These are phyloP conservation scores for Neostethus bicornis DNA, from an alignment of 2,797 vertebrate genomes.

Conservation along the genomic window DNA sequence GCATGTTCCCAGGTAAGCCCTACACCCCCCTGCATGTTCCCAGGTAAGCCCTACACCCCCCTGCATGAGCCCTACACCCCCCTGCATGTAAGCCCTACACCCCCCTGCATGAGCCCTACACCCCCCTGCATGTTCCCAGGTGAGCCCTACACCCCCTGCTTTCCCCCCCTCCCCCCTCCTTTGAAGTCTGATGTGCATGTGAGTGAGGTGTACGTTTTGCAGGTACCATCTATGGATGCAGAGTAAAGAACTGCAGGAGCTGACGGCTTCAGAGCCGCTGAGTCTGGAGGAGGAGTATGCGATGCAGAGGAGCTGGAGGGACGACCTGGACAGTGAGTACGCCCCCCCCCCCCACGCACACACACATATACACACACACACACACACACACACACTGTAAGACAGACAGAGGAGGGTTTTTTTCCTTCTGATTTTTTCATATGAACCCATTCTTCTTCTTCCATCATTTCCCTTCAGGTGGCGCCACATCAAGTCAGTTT, in stretches of 20 bases:
- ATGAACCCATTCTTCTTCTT: too few relatives aligned
- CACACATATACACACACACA: neutral
- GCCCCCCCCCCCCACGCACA: too few relatives aligned
- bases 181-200: too few relatives aligned
- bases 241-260: constrained; percentile 88
- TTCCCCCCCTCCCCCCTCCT: too few relatives aligned
- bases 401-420: too few relatives aligned
- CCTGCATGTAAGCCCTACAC: constrained; percentile 85
- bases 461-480: too few relatives aligned
- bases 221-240: constrained; percentile 97
- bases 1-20: too few relatives aligned
- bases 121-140: constrained; percentile 95
- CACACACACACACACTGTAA: too few relatives aligned
- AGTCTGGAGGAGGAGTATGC: constrained; percentile 91
- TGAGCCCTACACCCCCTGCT: constrained; percentile 67
- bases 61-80: neutral
- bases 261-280: constrained; percentile 92
- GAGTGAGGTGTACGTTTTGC: too few relatives aligned
- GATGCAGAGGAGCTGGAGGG: constrained; percentile 93
- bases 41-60: constrained; percentile 78
- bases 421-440: too few relatives aligned
- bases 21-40: constrained; percentile 90
- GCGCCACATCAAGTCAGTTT: too few relatives aligned
- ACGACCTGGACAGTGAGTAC: constrained; percentile 88
- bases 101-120: too few relatives aligned